Percentiles rank a stretch among this genome's conserved stretches.
Evolutionary conservation across 2,797 vertebrate genomes (phyloP).

Genomic region (Gymnothorax javanicus): DNA sequence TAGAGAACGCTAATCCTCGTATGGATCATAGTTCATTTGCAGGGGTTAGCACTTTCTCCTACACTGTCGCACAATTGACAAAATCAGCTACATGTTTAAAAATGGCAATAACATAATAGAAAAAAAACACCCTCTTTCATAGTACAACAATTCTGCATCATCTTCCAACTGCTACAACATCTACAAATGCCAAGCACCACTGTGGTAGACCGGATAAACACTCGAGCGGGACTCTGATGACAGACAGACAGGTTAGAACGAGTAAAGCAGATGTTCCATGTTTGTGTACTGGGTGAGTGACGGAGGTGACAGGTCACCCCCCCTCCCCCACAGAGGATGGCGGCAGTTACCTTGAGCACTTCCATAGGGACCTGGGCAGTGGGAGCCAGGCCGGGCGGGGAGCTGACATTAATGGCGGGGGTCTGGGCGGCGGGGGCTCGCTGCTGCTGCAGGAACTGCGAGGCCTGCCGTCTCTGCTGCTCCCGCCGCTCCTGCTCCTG

Average conservation of each 20-base stretch:
- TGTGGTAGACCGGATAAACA: background rate
- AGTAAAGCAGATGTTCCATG: background rate
- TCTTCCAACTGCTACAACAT: background rate
- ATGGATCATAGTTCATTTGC: constrained; percentile 64
- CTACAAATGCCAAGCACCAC: background rate
- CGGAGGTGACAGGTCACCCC: background rate
- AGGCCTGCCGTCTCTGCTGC: constrained; percentile 75
- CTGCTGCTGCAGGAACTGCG: constrained; percentile 79
- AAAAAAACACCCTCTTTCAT: background rate
- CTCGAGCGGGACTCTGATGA: background rate
- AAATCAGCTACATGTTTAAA: constrained; percentile 35
- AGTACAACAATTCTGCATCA: background rate
- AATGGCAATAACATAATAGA: background rate
- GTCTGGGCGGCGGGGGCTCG: constrained; percentile 71
- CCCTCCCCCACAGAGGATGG: too few relatives aligned
- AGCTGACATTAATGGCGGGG: constrained; percentile 74
- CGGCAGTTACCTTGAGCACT: constrained; percentile 82
- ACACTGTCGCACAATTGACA: constrained; percentile 46
- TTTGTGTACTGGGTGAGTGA: background rate
- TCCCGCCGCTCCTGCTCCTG: constrained; percentile 81
- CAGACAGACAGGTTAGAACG: background rate
- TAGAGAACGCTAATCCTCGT: constrained; percentile 72
- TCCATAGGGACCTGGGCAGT: constrained; percentile 80
- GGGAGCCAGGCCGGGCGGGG: constrained; percentile 66
- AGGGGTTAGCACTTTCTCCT: constrained; percentile 59